Evolutionary conservation across 2,113 vertebrate species (phyloP).

Genomic region (Danionella cerebrum): DNA sequence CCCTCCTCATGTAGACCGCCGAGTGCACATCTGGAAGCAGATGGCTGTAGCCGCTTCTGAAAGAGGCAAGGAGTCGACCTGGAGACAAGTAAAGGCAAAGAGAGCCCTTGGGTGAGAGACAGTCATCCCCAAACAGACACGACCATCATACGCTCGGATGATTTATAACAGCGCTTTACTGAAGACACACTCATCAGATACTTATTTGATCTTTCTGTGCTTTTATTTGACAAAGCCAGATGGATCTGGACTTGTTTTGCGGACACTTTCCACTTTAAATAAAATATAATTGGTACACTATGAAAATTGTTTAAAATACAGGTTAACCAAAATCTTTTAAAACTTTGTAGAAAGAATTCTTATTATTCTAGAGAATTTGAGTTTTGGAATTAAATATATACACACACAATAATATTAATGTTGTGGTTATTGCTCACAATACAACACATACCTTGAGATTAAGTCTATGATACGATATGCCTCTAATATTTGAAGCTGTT

Average conservation of each 20-base stretch:
- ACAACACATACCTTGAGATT: no score
- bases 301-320: background rate
- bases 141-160: conserved; percentile 13
- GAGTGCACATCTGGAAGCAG: conserved; percentile 70
- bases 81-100: conserved; percentile 45
- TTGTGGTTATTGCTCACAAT: no score
- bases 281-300: background rate
- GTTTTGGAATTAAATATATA: no score
- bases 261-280: background rate
- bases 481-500: no score
- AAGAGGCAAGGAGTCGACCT: conserved; percentile 75
- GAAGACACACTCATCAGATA: conserved; percentile 2
- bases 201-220: conserved; percentile 10
- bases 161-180: conserved; percentile 18
- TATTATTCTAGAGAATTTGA: no score
- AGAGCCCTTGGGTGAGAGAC: conserved; percentile 7
- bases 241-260: background rate
- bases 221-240: background rate
- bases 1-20: conserved; percentile 73
- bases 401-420: no score
- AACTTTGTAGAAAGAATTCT: no score
- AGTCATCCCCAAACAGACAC: conserved; percentile 7
- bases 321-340: no score
- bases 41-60: conserved; percentile 68
- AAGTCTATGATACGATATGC: no score